These are phyloP conservation scores for Cinclus cinclus DNA, from an alignment of 2,113 vertebrate genomes.

Conservation along the genomic window DNA sequence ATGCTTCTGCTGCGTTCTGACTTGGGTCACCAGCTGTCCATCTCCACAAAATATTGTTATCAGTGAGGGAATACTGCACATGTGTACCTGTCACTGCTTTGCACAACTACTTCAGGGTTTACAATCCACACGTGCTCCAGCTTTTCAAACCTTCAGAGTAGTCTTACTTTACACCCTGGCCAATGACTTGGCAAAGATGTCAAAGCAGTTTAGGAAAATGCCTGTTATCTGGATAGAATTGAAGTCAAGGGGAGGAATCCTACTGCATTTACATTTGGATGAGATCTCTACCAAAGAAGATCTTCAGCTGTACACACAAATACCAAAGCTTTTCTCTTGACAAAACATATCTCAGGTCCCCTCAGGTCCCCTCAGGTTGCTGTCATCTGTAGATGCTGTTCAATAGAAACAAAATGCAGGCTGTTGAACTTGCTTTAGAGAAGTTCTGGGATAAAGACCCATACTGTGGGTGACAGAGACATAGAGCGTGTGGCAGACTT, in stretches of 20 bases:
- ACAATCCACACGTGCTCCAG: background rate
- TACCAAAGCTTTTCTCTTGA: background rate
- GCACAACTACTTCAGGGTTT: background rate
- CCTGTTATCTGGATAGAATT: background rate
- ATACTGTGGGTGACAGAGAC: background rate
- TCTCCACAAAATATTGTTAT: background rate
- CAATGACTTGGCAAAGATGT: background rate
- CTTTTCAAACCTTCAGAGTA: background rate
- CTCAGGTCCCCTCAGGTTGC: background rate
- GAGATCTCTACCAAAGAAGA: background rate
- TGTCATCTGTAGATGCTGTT: background rate
- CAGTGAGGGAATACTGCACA: background rate
- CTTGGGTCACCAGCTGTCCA: background rate
- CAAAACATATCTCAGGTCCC: background rate
- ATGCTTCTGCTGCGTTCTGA: background rate
- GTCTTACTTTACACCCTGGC: background rate
- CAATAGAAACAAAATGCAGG: background rate
- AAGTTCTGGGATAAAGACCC: background rate
- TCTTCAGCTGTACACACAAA: background rate
- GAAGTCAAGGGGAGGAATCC: background rate
- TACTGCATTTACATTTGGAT: background rate
- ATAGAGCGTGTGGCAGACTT: background rate
- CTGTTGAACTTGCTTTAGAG: background rate
- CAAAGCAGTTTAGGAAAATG: background rate
- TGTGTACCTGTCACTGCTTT: background rate